Evolutionary conservation across 2,797 vertebrate genomes (phyloP).

Genomic region (Catostomus latipinnis): DNA sequence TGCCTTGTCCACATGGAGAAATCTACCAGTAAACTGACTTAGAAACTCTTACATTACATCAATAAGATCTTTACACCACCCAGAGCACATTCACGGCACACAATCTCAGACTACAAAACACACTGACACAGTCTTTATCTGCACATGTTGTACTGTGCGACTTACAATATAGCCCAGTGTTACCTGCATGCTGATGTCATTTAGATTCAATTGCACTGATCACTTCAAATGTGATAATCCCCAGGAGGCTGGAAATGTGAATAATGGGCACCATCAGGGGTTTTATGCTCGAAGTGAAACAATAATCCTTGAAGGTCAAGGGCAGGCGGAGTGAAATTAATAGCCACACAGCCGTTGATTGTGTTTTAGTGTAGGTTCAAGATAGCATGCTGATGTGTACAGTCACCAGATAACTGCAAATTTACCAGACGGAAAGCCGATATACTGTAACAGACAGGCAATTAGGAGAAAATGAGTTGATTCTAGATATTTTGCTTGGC

Average conservation of each 20-base stretch:
- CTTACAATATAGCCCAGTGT: constrained; percentile 47
- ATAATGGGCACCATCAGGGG: constrained; percentile 73
- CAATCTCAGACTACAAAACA: not conserved
- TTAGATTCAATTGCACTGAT: constrained; percentile 72
- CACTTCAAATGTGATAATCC: constrained; percentile 69
- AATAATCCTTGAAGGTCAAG: constrained; percentile 78
- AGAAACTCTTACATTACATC: constrained; percentile 26
- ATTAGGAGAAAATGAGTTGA: constrained; percentile 38
- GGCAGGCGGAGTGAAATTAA: constrained; percentile 77
- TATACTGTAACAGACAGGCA: constrained; percentile 28
- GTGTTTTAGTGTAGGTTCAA: constrained; percentile 59
- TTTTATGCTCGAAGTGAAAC: constrained; percentile 78
- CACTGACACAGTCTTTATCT: constrained; percentile 10
- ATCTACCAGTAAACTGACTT: constrained; percentile 6
- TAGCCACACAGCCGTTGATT: constrained; percentile 63
- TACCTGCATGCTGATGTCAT: constrained; percentile 67
- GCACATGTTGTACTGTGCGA: not conserved
- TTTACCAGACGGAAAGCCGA: constrained; percentile 27
- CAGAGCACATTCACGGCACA: constrained; percentile 23
- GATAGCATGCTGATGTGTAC: constrained; percentile 38
- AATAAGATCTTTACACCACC: constrained; percentile 15
- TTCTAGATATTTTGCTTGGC: not conserved
- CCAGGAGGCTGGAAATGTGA: constrained; percentile 68
- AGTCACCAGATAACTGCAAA: constrained; percentile 43
- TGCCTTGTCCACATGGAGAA: constrained; percentile 14